Conservation (phyloP, 2,888 invertebrate species). For the Nomada ruficornis region DNA sequence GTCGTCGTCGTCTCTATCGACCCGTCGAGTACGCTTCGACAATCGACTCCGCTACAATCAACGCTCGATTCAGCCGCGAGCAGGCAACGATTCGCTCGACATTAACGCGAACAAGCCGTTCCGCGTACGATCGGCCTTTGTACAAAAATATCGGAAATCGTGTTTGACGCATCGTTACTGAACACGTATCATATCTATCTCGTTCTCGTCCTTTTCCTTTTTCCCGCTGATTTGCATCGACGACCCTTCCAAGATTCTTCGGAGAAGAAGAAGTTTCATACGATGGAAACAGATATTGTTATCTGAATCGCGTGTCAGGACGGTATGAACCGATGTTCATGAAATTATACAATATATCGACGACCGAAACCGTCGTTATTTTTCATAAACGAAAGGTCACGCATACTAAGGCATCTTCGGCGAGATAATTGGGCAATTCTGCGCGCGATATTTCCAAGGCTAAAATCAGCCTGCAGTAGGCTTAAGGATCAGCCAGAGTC, state of each 20-base stretch:
- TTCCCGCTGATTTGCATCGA: slow-evolving; percentile 11
- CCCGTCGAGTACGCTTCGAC: slow-evolving; percentile 53
- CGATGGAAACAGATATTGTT: background rate
- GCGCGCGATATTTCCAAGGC: background rate
- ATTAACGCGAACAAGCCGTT: slow-evolving; percentile 25
- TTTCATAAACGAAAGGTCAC: background rate
- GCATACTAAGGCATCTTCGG: slow-evolving; percentile 29
- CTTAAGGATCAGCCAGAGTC: slow-evolving; percentile 54
- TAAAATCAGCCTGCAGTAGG: background rate
- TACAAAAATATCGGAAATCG: slow-evolving; percentile 35
- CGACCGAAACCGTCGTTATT: background rate
- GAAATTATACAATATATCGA: slow-evolving; percentile 15
- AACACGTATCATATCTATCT: slow-evolving; percentile 1
- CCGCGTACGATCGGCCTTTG: slow-evolving; percentile 13
- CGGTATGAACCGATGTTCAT: slow-evolving; percentile 9
- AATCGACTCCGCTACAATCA: slow-evolving; percentile 51
- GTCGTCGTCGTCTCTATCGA: slow-evolving; percentile 55
- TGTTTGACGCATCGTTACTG: slow-evolving; percentile 22
- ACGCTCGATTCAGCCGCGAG: slow-evolving; percentile 40
- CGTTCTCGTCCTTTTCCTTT: background rate
- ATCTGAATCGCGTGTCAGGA: slow-evolving; percentile 14
- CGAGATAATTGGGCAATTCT: slow-evolving; percentile 34
- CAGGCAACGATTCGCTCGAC: background rate
- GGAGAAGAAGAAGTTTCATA: slow-evolving; percentile 8
- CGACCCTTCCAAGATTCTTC: slow-evolving; percentile 4